A percentile compares a stretch with the other conserved stretches of the same genome.
These are phyloP conservation scores for Hyphantria cunea DNA, from an alignment of 1,140 invertebrate species.

Conservation along the genomic window DNA sequence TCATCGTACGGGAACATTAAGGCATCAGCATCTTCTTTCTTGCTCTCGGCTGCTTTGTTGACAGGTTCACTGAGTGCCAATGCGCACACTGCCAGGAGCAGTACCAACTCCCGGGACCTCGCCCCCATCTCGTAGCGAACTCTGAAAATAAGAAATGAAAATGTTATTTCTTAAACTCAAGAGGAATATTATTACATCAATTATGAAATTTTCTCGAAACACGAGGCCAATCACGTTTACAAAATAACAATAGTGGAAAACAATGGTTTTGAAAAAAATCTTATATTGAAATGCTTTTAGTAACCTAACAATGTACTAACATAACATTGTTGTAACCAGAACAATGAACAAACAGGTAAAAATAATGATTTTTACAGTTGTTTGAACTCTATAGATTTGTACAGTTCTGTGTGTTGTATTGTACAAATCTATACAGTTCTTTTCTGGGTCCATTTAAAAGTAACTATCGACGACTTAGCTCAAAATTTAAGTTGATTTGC, in stretches of 20 bases:
- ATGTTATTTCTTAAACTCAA: slow-evolving; percentile 22
- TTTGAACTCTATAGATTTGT: too few species aligned
- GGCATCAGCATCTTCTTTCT: slow-evolving; percentile 55
- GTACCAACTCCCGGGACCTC: slow-evolving; percentile 74
- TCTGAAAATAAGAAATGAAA: slow-evolving; percentile 65
- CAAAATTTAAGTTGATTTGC: too few species aligned
- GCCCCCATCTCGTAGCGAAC: slow-evolving; percentile 75
- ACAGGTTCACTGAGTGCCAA: slow-evolving; percentile 58
- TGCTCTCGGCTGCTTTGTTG: slow-evolving; percentile 63
- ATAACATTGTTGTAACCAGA: slow-evolving; percentile 17
- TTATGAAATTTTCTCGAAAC: slow-evolving; percentile 45
- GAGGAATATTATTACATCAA: slow-evolving; percentile 36
- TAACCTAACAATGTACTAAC: slow-evolving; percentile 34
- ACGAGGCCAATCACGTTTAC: slow-evolving; percentile 38
- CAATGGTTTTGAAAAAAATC: slow-evolving; percentile 37
- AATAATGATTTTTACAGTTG: slow-evolving; percentile 16
- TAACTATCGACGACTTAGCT: too few species aligned
- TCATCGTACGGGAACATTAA: slow-evolving; percentile 68
- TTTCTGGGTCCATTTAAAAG: too few species aligned
- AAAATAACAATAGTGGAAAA: slow-evolving; percentile 36
- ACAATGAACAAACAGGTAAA: slow-evolving; percentile 27
- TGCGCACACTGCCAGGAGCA: slow-evolving; percentile 75
- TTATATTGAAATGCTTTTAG: slow-evolving; percentile 27
- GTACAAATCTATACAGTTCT: too few species aligned
- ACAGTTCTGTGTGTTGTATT: too few species aligned